These are phyloP conservation scores for Triplophysa bombifrons DNA, from an alignment of 2,797 vertebrate genomes.

Conservation along the genomic window DNA sequence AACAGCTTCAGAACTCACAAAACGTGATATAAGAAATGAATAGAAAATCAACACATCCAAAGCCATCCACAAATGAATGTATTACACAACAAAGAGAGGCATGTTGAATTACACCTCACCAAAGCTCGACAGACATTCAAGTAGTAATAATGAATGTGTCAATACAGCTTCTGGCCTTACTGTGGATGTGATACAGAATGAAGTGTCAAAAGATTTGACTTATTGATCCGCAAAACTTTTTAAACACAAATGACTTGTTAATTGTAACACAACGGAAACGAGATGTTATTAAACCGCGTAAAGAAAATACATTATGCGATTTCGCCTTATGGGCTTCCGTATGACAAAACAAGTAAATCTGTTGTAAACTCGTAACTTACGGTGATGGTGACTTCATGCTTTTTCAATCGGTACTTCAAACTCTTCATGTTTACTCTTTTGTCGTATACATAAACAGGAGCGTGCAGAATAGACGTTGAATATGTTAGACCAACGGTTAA, in stretches of 20 bases:
- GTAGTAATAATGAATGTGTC: not conserved
- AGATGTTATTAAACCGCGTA: not conserved
- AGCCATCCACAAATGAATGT: not conserved
- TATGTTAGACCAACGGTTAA: not conserved
- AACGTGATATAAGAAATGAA: not conserved
- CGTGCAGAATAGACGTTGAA: not conserved
- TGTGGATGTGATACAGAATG: not conserved
- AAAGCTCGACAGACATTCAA: not conserved
- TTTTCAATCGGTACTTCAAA: conserved; percentile 85
- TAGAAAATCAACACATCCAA: not conserved
- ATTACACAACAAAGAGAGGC: not conserved
- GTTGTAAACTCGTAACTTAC: conserved; percentile 71
- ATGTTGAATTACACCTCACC: not conserved
- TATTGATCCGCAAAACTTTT: not conserved
- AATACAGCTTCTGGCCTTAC: not conserved
- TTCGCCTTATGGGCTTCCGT: not conserved
- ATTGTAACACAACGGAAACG: not conserved
- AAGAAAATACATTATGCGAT: not conserved
- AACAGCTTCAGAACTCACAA: not conserved
- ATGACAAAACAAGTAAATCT: conserved; percentile 8
- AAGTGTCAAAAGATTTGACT: conserved; percentile 1
- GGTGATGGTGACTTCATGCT: conserved; percentile 84
- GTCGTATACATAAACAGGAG: conserved; percentile 15
- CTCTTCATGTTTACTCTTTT: conserved; percentile 78
- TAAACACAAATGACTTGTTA: not conserved